These are phyloP conservation scores for Polydrusus pterygomalis DNA, from an alignment of 2,888 invertebrate genomes.

Conservation along the genomic window DNA sequence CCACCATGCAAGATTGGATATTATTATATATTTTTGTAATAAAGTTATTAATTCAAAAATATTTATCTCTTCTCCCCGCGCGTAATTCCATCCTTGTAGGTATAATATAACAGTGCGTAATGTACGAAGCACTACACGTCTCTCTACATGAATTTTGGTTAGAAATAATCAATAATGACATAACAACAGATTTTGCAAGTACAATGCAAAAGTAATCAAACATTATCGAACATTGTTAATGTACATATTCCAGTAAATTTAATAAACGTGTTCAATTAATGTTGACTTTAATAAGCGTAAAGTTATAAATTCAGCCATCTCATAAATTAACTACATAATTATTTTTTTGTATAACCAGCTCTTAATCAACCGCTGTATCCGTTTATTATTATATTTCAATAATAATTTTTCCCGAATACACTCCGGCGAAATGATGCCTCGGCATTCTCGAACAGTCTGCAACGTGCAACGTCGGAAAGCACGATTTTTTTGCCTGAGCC, in stretches of 20 bases:
- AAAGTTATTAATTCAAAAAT: too few species aligned
- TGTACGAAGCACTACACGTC: too few species aligned
- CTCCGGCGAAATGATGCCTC: neutral
- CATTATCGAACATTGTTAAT: too few species aligned
- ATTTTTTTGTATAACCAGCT: neutral
- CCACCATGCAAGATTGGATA: too few species aligned
- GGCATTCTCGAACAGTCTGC: neutral
- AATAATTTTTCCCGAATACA: neutral
- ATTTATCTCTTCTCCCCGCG: too few species aligned
- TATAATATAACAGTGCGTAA: too few species aligned
- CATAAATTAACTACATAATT: conserved; percentile 1
- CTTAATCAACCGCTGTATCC: neutral
- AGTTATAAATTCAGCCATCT: neutral
- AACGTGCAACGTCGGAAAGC: neutral
- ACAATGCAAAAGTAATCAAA: too few species aligned
- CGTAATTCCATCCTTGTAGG: too few species aligned
- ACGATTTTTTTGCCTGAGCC: conserved; percentile 14
- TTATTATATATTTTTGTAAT: too few species aligned
- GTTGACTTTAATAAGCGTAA: neutral
- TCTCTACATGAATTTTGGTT: too few species aligned
- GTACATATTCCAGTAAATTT: neutral
- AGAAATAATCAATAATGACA: too few species aligned
- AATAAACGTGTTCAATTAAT: neutral
- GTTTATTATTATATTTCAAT: neutral
- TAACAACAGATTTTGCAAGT: too few species aligned